phyloP scores from a whole-genome alignment of 2,113 vertebrate genomes.

The Lophotis ruficrista region DNA sequence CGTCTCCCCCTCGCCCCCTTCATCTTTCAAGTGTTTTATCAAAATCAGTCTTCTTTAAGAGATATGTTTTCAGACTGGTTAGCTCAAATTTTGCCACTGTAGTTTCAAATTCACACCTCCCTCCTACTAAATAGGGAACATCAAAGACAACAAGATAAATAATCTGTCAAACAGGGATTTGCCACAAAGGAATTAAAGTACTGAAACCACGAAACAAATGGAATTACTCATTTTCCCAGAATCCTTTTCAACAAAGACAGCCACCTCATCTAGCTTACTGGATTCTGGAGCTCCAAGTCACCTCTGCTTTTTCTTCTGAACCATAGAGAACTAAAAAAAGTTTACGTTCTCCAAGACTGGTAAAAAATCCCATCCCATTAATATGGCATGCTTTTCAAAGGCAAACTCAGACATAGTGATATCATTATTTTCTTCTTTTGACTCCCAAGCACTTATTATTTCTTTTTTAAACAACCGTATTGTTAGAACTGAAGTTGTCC shows the following conservation, averaged over 20 bases:
- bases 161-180: background rate
- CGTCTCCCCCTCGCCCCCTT: rapidly evolving
- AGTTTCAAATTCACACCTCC: background rate
- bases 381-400: background rate
- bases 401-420: background rate
- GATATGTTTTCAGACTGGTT: background rate
- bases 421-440: background rate
- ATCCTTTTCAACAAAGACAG: background rate
- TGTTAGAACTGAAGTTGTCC: background rate
- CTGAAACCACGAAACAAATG: background rate
- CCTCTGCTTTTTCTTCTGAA: background rate
- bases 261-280: background rate
- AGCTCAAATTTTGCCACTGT: background rate
- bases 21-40: background rate
- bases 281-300: background rate
- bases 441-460: background rate
- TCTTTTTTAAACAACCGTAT: background rate
- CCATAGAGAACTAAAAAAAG: background rate
- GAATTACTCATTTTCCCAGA: background rate
- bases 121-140: background rate
- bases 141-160: background rate
- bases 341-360: background rate
- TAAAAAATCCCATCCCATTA: background rate
- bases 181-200: background rate
- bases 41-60: background rate